phyloP scores from a whole-genome alignment of 2,888 invertebrate species.

The Reticulitermes lucifugus region DNA sequence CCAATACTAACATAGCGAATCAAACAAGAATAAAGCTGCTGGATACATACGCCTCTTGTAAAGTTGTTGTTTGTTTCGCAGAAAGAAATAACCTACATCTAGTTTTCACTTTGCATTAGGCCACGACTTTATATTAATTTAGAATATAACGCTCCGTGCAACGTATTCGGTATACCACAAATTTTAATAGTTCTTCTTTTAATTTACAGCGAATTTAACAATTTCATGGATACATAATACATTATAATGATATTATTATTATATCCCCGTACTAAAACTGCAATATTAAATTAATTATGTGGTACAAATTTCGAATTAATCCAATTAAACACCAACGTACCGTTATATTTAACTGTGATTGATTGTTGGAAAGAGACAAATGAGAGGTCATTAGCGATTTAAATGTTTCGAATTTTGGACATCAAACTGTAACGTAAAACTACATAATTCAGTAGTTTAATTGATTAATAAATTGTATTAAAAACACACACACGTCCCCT shows the following conservation, averaged over 20 bases:
- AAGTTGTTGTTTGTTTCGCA: background rate
- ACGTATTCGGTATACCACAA: background rate
- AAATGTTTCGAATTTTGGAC: slow-evolving; percentile 11
- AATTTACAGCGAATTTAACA: background rate
- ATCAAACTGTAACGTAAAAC: slow-evolving; percentile 4
- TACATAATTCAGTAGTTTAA: background rate
- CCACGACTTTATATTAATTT: background rate
- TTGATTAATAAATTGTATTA: background rate
- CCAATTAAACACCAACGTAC: background rate
- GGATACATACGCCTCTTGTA: background rate
- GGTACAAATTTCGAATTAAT: background rate
- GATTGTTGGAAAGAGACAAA: slow-evolving; percentile 2
- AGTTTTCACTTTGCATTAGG: background rate
- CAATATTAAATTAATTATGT: background rate
- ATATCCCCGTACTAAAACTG: background rate
- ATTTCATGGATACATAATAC: background rate
- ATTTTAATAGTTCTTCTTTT: background rate
- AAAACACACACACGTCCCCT: background rate
- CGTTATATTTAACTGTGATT: background rate
- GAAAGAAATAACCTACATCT: background rate
- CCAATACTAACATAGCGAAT: background rate
- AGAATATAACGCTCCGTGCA: background rate
- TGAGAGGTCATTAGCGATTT: background rate
- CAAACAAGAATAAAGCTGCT: background rate
- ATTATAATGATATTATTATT: slow-evolving; percentile 2